Evolutionary conservation across 2,888 invertebrate species (phyloP).

Genomic region (Ariolimax columbianus): DNA sequence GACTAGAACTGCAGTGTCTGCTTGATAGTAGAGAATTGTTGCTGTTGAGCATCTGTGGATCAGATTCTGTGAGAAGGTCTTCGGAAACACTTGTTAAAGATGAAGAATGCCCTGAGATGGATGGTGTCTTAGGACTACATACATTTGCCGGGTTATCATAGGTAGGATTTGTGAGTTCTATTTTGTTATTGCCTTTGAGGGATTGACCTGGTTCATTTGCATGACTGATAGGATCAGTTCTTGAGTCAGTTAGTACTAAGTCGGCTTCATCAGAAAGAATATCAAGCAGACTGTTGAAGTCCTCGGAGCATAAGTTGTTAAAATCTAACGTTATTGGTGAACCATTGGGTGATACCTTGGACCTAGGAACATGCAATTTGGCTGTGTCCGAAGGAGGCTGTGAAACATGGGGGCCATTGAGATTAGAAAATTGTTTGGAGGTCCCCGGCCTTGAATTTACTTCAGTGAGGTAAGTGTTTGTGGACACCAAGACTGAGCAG

Average conservation of each 20-base stretch:
- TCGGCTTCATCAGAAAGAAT: background rate
- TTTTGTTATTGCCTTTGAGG: background rate
- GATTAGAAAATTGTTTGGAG: background rate
- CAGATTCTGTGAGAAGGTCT: background rate
- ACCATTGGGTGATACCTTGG: background rate
- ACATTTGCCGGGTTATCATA: background rate
- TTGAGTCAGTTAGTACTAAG: background rate
- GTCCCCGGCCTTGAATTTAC: constrained; percentile 8
- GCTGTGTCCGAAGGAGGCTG: background rate
- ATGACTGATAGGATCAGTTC: background rate
- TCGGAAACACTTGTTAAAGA: constrained; percentile 1
- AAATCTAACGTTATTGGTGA: constrained; percentile 1
- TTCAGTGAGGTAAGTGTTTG: background rate
- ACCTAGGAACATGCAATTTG: background rate
- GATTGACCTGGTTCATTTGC: constrained; percentile 3
- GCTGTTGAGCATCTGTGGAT: background rate
- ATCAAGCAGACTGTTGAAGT: background rate
- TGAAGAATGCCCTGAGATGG: background rate
- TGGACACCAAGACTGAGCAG: background rate
- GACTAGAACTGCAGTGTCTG: background rate
- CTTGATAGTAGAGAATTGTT: background rate
- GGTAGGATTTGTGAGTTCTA: background rate
- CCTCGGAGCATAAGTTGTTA: background rate
- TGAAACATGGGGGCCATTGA: background rate
- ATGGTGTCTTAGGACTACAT: background rate